phyloP scores from a whole-genome alignment of 92 coral and sea anemone genomes.

The Palythoa heliodiscus region DNA sequence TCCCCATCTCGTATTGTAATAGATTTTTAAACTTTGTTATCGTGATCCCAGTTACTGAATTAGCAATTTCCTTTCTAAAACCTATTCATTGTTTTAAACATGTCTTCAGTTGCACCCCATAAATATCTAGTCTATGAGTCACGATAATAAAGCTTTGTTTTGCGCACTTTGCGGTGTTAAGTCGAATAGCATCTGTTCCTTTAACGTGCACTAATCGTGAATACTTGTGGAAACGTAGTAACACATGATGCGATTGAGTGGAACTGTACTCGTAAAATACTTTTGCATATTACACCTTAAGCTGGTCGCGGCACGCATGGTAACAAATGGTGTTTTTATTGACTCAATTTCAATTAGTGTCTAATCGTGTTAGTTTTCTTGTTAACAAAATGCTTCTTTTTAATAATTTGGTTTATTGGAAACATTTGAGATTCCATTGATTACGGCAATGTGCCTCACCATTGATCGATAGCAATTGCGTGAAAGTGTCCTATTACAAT shows the following conservation, averaged over 20 bases:
- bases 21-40: background rate
- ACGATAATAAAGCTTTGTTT: background rate
- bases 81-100: background rate
- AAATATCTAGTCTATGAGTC: background rate
- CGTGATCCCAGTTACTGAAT: slow-evolving; percentile 27
- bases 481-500: background rate
- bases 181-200: slow-evolving; percentile 19
- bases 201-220: slow-evolving; percentile 4
- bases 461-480: background rate
- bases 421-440: background rate
- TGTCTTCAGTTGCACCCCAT: slow-evolving; percentile 17
- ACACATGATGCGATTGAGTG: background rate
- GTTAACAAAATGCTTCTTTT: background rate
- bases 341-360: slow-evolving; percentile 15
- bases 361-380: slow-evolving; percentile 10
- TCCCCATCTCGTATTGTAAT: background rate
- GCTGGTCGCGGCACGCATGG: background rate
- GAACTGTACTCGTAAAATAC: background rate
- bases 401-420: background rate
- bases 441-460: background rate
- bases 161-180: slow-evolving; percentile 2
- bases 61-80: slow-evolving; percentile 18
- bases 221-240: slow-evolving; percentile 8
- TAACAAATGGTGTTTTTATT: background rate
- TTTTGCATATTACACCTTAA: background rate